Evolutionary conservation across 1,140 invertebrate species (phyloP).

Genomic region (Bicyclus anynana): DNA sequence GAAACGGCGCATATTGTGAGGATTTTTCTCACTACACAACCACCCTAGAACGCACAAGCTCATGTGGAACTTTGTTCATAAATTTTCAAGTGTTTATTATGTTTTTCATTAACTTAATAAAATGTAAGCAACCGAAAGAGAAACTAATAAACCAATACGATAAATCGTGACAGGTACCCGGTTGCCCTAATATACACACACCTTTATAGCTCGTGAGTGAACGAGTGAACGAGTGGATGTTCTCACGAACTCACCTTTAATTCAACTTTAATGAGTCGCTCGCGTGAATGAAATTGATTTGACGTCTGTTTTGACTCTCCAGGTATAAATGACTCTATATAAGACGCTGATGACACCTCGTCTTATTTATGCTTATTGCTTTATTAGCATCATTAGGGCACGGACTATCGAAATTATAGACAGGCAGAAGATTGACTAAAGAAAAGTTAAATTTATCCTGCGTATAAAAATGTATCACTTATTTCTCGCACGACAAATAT

Average conservation of each 20-base stretch:
- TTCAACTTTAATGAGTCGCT: slow-evolving; percentile 69
- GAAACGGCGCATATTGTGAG: no score
- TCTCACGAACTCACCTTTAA: slow-evolving; percentile 68
- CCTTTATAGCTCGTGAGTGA: slow-evolving; percentile 45
- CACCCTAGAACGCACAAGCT: no score
- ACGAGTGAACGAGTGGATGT: slow-evolving; percentile 44
- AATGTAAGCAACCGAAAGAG: no score
- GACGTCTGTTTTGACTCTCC: slow-evolving; percentile 55
- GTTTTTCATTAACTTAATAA: no score
- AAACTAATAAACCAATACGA: no score
- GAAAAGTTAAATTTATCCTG: no score
- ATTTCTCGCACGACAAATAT: no score
- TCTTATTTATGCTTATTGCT: slow-evolving; percentile 38
- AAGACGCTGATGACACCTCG: slow-evolving; percentile 33
- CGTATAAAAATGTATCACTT: no score
- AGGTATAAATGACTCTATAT: slow-evolving; percentile 33
- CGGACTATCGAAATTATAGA: neutral
- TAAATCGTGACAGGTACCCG: neutral
- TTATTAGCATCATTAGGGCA: slow-evolving; percentile 19
- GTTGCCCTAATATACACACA: neutral
- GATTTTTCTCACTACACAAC: no score
- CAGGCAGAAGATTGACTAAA: neutral
- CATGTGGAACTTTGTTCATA: no score
- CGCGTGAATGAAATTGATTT: slow-evolving; percentile 74
- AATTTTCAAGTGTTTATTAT: no score